Base-by-base conservation (phyloP, 2,888 invertebrate genomes). In the Ganaspis brasiliensis region DNA sequence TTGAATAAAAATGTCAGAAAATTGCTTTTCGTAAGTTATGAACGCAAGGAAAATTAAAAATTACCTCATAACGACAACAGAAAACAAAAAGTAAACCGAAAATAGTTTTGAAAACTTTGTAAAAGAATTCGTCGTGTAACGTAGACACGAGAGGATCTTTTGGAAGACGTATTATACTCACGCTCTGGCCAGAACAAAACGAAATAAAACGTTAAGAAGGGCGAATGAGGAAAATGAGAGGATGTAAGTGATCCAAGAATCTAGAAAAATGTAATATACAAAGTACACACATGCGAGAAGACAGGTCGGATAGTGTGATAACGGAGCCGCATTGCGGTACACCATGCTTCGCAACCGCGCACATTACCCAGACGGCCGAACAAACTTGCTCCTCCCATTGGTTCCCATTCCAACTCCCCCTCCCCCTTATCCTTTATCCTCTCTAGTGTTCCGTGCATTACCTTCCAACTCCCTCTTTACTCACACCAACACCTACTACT, bases 281-380 rank as follows among this genome's bases (percentile, higher is more conserved):
- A 67, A 26, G 24, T 55, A 31, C 71, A 75, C 35, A 59, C 19
- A 59, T 52, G 52, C 31, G 55, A 72, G 72, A 72, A 63, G 67
- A 73, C 52, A 61, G 72, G 63, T 45, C 45, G 56, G 72, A 76
- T 76, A 24, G 63, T 56, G 45, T 76, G 72, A 73, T 63, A 72
- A 73, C 67, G 31, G 61, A 76, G 57, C 76, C 76, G 76, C 76
- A 76, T 63, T 76, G 76, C 76, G 67, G 76, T 76, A 73, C 76
- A 67, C 63, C 72, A 72, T 76, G 76, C 67, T 72, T 73, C 40
- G 55, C 40, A 55, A 35, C 71, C 72, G 72, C 55, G 67, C 67
- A 67, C 67, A 67, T 67, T 67, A 67, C 45, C 67, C 67, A 45
- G 45, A 37, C 61, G 61, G 61, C 45, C 61, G 73, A 61, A 59